Evolutionary conservation across 2,113 vertebrate species (phyloP), one percentile per base, ranked within the genome.

Genomic region (Menidia beryllina): DNA sequence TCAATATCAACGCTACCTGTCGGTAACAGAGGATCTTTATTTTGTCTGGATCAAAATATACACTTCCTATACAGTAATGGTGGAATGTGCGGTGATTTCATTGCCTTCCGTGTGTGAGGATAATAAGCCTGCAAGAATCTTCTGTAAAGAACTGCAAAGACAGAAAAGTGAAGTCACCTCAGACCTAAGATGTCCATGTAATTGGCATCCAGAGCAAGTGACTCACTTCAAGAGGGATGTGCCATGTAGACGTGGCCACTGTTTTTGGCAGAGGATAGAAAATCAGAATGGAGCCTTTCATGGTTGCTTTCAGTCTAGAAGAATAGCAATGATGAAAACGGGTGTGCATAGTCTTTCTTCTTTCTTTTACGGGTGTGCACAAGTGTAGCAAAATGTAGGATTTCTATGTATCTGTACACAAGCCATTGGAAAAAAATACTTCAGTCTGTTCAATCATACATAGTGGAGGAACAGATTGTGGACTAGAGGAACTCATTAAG

Each of bases 181-280:
- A 58, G 30, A 69, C 30, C 34, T 0, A 2, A 75, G 69, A 67
- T 69, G 69, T 83, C 69, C 57, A 54, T 12, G 25, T 87, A 77
- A 84, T 81, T 86, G 73, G 58, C 66, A 73, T 77, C 69, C 58
- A 65, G 56, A 85, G 50, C 47, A 66, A 56, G 23, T 75, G 57
- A 84, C 63, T 80, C 45, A 65, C 24, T 58, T 50, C 25, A 61
- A 61, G 59, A 66, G 56, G 49, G 62, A 57, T 7, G 60, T 49
- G 47, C 34, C 47, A 30, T 43, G 56, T 49, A 70, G 69, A 70
- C 4, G 61, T 51, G 54, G 54, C 45, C 15, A 21, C 64, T 24
- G 55, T 71, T 64, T 71, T 64, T 75, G 75, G 67, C 56, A 45
- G 50, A 48, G 23, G 57, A 68, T 58, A 77, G 69, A 12, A 5